These are phyloP conservation scores for Glyphotaelius pellucidus DNA, from an alignment of 2,888 invertebrate genomes.

Conservation along the genomic window DNA sequence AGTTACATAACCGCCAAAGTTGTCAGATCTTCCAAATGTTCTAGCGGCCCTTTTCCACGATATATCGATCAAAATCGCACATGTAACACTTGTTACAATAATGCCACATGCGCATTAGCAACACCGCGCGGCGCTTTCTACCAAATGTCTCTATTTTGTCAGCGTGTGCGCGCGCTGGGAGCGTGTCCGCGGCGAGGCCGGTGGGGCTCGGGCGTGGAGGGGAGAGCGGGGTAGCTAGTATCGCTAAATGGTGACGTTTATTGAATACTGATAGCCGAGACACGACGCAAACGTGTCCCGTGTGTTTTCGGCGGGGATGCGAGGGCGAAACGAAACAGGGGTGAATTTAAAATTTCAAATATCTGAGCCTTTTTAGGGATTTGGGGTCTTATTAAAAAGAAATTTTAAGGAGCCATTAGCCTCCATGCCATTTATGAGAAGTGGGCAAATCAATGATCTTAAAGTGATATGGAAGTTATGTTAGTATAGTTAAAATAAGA, in stretches of 20 bases:
- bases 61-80: background rate
- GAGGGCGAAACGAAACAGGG: background rate
- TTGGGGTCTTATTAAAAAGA: no score
- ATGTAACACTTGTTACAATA: slow-evolving; percentile 2
- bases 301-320: background rate
- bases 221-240: background rate
- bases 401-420: no score
- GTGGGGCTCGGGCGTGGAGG: background rate
- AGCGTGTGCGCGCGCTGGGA: background rate
- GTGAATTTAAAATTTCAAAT: background rate
- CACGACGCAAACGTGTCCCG: slow-evolving; percentile 16
- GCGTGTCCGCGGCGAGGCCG: background rate
- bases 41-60: background rate
- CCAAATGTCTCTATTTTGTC: slow-evolving; percentile 2
- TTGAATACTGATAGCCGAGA: slow-evolving; percentile 28
- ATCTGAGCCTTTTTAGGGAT: background rate
- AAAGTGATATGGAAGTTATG: no score
- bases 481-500: no score
- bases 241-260: slow-evolving; percentile 34
- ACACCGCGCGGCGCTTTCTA: background rate
- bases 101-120: background rate
- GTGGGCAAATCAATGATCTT: no score
- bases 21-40: background rate
- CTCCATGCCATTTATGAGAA: no score
- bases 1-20: background rate